Evolutionary conservation across 2,113 vertebrate species (phyloP), one percentile per base, ranked within the genome.

Genomic region (Myxocyprinus asiaticus): DNA sequence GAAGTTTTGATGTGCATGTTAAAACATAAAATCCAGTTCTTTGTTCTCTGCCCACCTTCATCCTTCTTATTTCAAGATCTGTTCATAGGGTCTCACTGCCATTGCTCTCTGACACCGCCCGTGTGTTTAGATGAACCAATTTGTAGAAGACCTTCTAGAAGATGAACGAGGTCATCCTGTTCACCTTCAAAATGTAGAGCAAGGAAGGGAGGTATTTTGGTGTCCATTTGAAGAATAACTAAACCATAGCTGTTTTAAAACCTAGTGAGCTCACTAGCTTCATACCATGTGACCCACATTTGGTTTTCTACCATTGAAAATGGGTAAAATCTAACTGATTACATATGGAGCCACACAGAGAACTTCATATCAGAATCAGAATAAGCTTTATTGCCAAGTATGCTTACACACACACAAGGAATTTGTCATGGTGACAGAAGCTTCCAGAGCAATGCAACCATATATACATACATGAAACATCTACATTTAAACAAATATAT

Each of bases 1-100:
- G 71, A 58, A 65, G 74, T 76, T 76, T 65, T 65, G 62, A 66
- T 76, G 74, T 55, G 59, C 74, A 64, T 66, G 61, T 33, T 65
- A 43, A 76, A 33, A 76, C 22, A 33, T 33, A 65, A 66, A 65
- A 0, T 51, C 8, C 45, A 50, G 44, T 17, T 74, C 17, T 63
- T 63, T 50, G 7, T 74, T 50, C 72, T 33, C 56, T 48, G 12
- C 44, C 56, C 6, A n/a, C 3, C 12, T 11, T 56, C 55, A 44
- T 33, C 53, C 47, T 2, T 48, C 55, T n/a, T 6, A 14, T 7
- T 58, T 58, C 55, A 59, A 47, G 56, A 63, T n/a, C 11, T 6
- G 1, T 7, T 14, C 44, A 48, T 15, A 5, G 5, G 44, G 44
- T 53, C 48, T 51, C 6, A 4, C 14, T 56, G 11, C 33, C 58